phyloP scores from a whole-genome alignment of 2,888 invertebrate genomes.

The Lithophane socia region DNA sequence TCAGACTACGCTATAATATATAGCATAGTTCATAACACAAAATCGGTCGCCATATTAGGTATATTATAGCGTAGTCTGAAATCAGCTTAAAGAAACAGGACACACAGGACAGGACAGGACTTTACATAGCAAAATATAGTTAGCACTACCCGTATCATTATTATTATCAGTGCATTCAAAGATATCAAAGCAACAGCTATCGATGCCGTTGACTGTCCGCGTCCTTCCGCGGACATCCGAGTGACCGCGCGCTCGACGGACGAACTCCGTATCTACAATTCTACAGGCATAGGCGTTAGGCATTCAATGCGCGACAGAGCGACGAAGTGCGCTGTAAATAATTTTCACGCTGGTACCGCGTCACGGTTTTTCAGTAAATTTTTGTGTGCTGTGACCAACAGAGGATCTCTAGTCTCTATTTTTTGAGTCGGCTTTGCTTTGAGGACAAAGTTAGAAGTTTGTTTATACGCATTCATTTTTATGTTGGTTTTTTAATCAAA shows the following conservation, averaged over 20 bases:
- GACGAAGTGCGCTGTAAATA: constrained; percentile 47
- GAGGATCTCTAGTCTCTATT: constrained; percentile 4
- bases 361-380: constrained; percentile 8
- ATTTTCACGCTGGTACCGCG: constrained; percentile 27
- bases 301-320: constrained; percentile 39
- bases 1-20: too few species aligned
- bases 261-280: constrained; percentile 3
- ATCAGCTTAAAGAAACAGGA: background rate
- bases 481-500: background rate
- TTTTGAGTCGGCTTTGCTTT: background rate
- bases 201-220: background rate
- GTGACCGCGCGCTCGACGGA: background rate
- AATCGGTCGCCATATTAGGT: too few species aligned
- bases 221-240: background rate
- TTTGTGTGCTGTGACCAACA: constrained; percentile 12
- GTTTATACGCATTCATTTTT: background rate
- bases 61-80: too few species aligned
- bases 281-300: constrained; percentile 11
- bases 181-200: constrained; percentile 5
- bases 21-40: too few species aligned
- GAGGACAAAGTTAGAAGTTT: background rate
- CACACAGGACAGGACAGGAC: too few species aligned
- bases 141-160: background rate
- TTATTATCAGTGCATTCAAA: background rate
- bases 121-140: background rate